Conservation (phyloP, 2,888 invertebrate genomes). For the Teinopalpus imperialis region DNA sequence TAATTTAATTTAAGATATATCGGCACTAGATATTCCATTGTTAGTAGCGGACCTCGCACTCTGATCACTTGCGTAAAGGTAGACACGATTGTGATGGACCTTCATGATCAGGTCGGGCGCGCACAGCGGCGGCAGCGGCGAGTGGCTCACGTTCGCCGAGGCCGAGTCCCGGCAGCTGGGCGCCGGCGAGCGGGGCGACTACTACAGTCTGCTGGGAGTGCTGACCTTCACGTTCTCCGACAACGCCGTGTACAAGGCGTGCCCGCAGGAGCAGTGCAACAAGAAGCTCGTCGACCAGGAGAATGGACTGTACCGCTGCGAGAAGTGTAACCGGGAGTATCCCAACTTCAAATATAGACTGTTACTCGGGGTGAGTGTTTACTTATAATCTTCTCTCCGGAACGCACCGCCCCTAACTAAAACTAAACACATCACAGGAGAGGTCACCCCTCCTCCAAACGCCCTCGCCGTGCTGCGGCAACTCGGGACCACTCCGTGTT, state of each 20-base stretch:
- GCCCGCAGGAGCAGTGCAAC: slow-evolving; percentile 94
- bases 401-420: too few species aligned
- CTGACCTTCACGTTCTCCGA: slow-evolving; percentile 90
- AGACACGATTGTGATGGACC: too few species aligned
- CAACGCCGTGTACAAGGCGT: slow-evolving; percentile 95
- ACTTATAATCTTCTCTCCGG: too few species aligned
- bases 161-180: slow-evolving; percentile 87
- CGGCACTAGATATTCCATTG: too few species aligned
- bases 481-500: too few species aligned
- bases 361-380: slow-evolving; percentile 86
- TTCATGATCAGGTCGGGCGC: slow-evolving; percentile 57
- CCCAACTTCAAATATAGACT: slow-evolving; percentile 93
- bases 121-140: slow-evolving; percentile 74
- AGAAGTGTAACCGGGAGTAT: slow-evolving; percentile 94
- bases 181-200: slow-evolving; percentile 89
- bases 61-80: too few species aligned
- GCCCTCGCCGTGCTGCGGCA: too few species aligned
- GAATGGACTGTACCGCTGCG: slow-evolving; percentile 95
- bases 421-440: too few species aligned
- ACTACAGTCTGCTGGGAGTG: slow-evolving; percentile 89
- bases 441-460: too few species aligned
- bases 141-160: slow-evolving; percentile 90
- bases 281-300: slow-evolving; percentile 96
- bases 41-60: too few species aligned
- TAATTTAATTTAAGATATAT: too few species aligned